Conservation (phyloP, 37 sponge, comb jelly and placozoan species). For the Eunapius fragilis region DNA sequence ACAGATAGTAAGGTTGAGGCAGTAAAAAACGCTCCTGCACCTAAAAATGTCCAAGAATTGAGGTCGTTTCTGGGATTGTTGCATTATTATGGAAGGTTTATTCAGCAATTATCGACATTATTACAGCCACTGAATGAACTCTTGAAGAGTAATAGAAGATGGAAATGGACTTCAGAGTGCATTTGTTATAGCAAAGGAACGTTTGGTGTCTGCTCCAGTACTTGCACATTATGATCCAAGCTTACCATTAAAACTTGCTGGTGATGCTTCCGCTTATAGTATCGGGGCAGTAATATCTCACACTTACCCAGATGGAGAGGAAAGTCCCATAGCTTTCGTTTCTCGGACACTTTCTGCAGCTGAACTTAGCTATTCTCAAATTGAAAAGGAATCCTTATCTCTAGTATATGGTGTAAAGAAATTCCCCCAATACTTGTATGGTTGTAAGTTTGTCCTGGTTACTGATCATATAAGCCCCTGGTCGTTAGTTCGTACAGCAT, state of each 20-base stretch:
- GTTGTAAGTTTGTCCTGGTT: slow-evolving; percentile 31
- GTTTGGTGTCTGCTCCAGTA: slow-evolving; percentile 8
- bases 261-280: slow-evolving; percentile 59
- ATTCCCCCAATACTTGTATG: slow-evolving; percentile 59
- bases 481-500: no score
- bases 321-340: slow-evolving; percentile 39
- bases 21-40: slow-evolving; percentile 26
- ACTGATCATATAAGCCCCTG: slow-evolving; percentile 44
- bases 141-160: neutral
- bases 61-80: slow-evolving; percentile 50
- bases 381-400: slow-evolving; percentile 37
- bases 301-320: slow-evolving; percentile 38
- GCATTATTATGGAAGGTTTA: slow-evolving; percentile 48
- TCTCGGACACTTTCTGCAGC: slow-evolving; percentile 12
- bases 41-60: slow-evolving; percentile 34
- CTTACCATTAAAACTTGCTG: slow-evolving; percentile 21
- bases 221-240: slow-evolving; percentile 38
- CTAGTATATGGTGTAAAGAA: slow-evolving; percentile 23
- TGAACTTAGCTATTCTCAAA: slow-evolving; percentile 44
- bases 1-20: slow-evolving; percentile 19
- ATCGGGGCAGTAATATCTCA: slow-evolving; percentile 60
- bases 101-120: slow-evolving; percentile 22
- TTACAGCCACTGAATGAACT: slow-evolving; percentile 42
- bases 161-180: slow-evolving; percentile 35
- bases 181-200: slow-evolving; percentile 31